Percentiles rank a stretch among this genome's conserved stretches.
phyloP scores from a whole-genome alignment of 1,140 invertebrate genomes.

The Rhopalosiphum maidis region DNA sequence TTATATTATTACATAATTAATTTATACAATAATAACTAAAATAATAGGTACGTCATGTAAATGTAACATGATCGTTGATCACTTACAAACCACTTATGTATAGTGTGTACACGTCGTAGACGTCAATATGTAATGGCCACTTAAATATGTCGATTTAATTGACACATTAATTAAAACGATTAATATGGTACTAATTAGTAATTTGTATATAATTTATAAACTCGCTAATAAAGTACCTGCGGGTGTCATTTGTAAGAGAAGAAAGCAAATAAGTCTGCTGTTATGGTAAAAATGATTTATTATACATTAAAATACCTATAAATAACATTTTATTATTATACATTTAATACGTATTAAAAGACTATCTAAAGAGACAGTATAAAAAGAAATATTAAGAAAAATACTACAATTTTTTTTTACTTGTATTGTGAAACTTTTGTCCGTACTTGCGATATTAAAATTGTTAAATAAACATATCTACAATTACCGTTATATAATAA shows the following conservation, averaged over 20 bases:
- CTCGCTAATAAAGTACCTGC: not conserved
- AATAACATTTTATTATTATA: not conserved
- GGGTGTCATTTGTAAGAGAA: not conserved
- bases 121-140: not conserved
- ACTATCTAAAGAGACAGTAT: not conserved
- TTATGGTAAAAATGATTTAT: not conserved
- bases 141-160: not conserved
- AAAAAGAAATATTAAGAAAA: not conserved
- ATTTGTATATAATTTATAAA: slow-evolving; percentile 2
- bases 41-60: not conserved
- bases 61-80: not conserved
- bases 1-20: not conserved
- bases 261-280: not conserved
- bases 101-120: not conserved
- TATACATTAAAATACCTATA: not conserved
- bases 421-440: not conserved
- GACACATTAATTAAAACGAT: slow-evolving; percentile 8
- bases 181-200: not conserved
- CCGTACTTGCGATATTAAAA: not conserved
- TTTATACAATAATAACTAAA: not conserved
- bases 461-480: not conserved
- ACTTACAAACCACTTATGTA: not conserved
- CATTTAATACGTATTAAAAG: not conserved
- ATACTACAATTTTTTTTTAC: not conserved
- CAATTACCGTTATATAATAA: not conserved